Conservation (phyloP, 2,888 invertebrate genomes). For the Liopterus haemorrhoidalis region DNA sequence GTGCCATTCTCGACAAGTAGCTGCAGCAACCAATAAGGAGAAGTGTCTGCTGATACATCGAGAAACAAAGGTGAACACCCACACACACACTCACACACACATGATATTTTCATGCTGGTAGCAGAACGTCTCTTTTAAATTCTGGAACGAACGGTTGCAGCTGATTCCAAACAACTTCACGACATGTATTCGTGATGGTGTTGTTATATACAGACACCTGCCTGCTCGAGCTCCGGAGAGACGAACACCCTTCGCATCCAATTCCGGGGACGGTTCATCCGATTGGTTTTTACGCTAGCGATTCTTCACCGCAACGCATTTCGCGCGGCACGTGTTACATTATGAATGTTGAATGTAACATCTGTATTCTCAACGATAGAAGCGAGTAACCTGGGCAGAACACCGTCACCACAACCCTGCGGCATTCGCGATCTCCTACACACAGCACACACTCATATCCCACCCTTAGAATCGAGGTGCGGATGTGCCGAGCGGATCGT, state of each 20-base stretch:
- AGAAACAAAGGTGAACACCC: slow-evolving; percentile 18
- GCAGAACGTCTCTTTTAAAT: too few relatives aligned
- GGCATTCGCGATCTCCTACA: slow-evolving; percentile 20
- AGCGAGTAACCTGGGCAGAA: neutral
- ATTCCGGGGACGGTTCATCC: slow-evolving; percentile 43
- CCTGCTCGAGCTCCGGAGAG: slow-evolving; percentile 16
- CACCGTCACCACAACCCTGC: too few relatives aligned
- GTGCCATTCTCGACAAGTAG: slow-evolving; percentile 20
- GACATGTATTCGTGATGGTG: slow-evolving; percentile 33
- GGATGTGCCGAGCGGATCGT: slow-evolving; percentile 27
- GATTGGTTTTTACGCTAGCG: slow-evolving; percentile 38
- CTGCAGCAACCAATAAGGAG: slow-evolving; percentile 18
- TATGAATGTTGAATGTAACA: slow-evolving; percentile 46
- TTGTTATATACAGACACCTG: slow-evolving; percentile 29
- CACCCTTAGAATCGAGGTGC: slow-evolving; percentile 37
- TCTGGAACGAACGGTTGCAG: too few relatives aligned
- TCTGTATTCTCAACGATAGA: slow-evolving; percentile 39
- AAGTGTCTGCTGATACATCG: slow-evolving; percentile 19
- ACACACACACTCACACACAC: slow-evolving; percentile 14
- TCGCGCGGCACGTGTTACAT: slow-evolving; percentile 37
- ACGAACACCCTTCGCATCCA: slow-evolving; percentile 42
- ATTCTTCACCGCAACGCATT: slow-evolving; percentile 32
- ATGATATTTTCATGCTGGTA: too few relatives aligned
- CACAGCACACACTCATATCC: slow-evolving; percentile 32
- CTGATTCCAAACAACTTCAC: slow-evolving; percentile 28